Percentiles rank a stretch among this genome's conserved stretches.
These are phyloP conservation scores for Platorchestia sp. DNA, from an alignment of 1,140 invertebrate genomes.

Conservation along the genomic window DNA sequence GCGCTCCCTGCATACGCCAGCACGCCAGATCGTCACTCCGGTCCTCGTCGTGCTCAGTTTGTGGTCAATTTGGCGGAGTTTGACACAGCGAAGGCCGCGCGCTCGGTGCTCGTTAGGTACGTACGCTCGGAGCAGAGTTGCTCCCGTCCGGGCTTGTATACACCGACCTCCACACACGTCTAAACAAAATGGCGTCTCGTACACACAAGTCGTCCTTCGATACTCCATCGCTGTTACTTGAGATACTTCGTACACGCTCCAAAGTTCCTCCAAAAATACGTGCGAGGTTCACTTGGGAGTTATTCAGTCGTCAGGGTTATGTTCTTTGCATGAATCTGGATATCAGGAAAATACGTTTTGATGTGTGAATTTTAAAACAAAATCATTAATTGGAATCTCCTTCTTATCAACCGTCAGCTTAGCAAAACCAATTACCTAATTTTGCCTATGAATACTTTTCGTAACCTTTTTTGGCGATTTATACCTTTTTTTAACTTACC, in stretches of 20 bases:
- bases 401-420: no score
- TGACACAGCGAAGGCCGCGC: neutral
- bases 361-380: no score
- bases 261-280: neutral
- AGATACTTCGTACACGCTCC: neutral
- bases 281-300: neutral
- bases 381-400: no score
- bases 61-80: neutral
- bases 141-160: neutral
- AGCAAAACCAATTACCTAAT: no score
- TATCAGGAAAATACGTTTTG: no score
- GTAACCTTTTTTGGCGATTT: no score
- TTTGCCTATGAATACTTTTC: no score
- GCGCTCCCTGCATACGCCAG: neutral
- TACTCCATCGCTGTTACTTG: neutral
- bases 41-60: neutral
- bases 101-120: neutral
- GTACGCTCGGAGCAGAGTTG: neutral
- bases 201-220: neutral
- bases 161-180: constrained; percentile 15
- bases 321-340: no score
- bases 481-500: no score
- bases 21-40: neutral
- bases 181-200: constrained; percentile 27
- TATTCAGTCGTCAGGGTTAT: no score